Evolutionary conservation across 2,797 vertebrate genomes (phyloP).

Genomic region (Macroramphosus scolopax): DNA sequence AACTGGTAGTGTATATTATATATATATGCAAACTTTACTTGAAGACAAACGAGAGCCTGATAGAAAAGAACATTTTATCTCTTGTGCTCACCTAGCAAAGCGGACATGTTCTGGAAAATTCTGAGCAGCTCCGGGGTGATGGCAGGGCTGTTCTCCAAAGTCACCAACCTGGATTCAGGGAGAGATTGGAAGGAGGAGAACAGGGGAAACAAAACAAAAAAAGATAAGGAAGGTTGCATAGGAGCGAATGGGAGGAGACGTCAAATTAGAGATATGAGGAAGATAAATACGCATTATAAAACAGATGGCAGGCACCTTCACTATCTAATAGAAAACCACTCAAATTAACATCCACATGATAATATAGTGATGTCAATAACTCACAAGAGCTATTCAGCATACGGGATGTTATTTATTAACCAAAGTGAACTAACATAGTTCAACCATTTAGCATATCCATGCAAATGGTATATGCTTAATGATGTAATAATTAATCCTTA

Average conservation of each 20-base stretch:
- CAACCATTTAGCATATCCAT: too few species aligned
- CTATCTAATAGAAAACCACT: too few species aligned
- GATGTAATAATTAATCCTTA: neutral
- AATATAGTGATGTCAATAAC: too few species aligned
- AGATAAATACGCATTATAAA: too few species aligned
- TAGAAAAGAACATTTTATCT: constrained; percentile 10
- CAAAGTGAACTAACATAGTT: too few species aligned
- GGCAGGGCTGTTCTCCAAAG: constrained; percentile 91
- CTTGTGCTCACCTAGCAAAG: constrained; percentile 87
- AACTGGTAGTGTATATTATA: too few species aligned
- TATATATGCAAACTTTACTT: too few species aligned
- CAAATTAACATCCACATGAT: too few species aligned
- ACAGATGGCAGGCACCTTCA: too few species aligned
- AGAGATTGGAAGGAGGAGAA: constrained; percentile 13
- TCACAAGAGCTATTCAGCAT: too few species aligned
- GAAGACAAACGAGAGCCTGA: neutral
- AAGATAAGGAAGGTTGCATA: constrained; percentile 7
- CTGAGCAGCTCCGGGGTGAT: constrained; percentile 91
- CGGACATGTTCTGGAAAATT: constrained; percentile 97
- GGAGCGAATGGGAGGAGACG: constrained; percentile 8
- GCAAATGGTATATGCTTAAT: too few species aligned
- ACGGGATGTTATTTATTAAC: neutral
- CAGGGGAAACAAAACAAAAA: constrained; percentile 12
- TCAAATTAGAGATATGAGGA: constrained; percentile 15
- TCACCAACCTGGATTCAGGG: constrained; percentile 93